These are phyloP conservation scores for Paratilapia polleni DNA, from an alignment of 2,113 vertebrate species.

Conservation along the genomic window DNA sequence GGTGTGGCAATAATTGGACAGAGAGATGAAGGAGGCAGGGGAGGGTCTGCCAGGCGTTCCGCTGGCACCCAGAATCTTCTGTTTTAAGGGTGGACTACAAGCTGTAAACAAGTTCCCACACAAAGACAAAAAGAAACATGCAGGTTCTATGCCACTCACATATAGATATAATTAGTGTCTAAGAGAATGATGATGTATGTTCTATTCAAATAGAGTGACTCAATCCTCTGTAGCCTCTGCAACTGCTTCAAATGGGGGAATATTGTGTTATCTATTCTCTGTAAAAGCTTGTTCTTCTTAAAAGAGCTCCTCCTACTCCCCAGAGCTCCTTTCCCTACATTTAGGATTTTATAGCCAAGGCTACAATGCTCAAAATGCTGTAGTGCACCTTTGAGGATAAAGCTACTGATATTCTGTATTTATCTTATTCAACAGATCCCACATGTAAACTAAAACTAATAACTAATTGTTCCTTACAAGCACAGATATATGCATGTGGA, in stretches of 20 bases:
- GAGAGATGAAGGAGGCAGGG: constrained; percentile 30
- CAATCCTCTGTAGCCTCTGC: neutral
- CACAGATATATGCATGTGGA: no score
- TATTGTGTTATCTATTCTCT: neutral
- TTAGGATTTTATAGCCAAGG: neutral
- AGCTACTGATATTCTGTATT: neutral
- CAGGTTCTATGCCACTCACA: neutral
- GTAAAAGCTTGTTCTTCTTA: neutral
- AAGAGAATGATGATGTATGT: neutral
- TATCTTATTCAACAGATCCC: neutral
- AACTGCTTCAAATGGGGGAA: neutral
- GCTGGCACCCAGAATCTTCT: neutral
- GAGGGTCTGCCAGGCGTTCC: neutral
- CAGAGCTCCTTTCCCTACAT: neutral
- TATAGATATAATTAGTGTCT: no score
- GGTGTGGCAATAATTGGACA: constrained; percentile 60
- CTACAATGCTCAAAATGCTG: neutral
- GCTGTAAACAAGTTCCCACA: constrained; percentile 18
- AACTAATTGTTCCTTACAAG: neutral
- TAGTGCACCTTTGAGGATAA: neutral
- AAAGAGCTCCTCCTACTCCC: neutral
- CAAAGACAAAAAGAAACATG: constrained; percentile 15
- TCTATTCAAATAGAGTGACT: neutral
- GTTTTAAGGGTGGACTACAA: neutral
- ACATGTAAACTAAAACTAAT: neutral